Evolutionary conservation across 2,113 vertebrate genomes (phyloP), one percentile per base, ranked within the genome.

Genomic region (Aegithalos caudatus): DNA sequence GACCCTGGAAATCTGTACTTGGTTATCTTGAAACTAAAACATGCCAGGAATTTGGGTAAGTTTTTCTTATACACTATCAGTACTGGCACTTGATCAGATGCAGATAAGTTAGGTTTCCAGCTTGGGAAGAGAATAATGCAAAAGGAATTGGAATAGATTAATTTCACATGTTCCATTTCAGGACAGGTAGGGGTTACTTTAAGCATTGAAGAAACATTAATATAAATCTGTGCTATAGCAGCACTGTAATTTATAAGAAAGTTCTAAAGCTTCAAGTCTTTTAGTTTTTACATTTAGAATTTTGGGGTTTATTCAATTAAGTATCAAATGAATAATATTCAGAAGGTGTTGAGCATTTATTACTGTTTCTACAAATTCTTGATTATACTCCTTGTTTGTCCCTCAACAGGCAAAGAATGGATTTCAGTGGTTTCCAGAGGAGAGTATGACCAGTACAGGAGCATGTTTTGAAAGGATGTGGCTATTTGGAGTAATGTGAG

Each of bases 51-150:
- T 95, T 71, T 18, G 81, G 67, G 51, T 90, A 81, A 70, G 29
- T 48, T 96, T 90, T 88, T 94, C 93, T 96, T 95, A 54, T 42
- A 93, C 74, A 70, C 82, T 90, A 35, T 92, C 90, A 71, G 94
- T 72, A 58, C 81, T 95, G 95, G 94, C 93, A 81, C 92, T 97
- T 78, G 96, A 97, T 98, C 97, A 97, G 98, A 98, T 96, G 97
- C 90, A 97, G 94, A 70, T 89, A 96, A 98, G 97, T 90, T 77
- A 73, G 33, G 81, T 96, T 97, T 97, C 92, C 92, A 96, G 95
- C 84, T 94, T 96, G 88, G 57, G 84, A 72, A 90, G 50, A 92
- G 84, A 96, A 92, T 88, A 72, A 89, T 92, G 96, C 95, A 96
- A 88, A 96, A 97, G 94, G 95, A 96, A 95, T 84, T 82, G 87